Conservation (phyloP, 1,140 invertebrate genomes). For the Pseudomyrmex dendroicus region DNA sequence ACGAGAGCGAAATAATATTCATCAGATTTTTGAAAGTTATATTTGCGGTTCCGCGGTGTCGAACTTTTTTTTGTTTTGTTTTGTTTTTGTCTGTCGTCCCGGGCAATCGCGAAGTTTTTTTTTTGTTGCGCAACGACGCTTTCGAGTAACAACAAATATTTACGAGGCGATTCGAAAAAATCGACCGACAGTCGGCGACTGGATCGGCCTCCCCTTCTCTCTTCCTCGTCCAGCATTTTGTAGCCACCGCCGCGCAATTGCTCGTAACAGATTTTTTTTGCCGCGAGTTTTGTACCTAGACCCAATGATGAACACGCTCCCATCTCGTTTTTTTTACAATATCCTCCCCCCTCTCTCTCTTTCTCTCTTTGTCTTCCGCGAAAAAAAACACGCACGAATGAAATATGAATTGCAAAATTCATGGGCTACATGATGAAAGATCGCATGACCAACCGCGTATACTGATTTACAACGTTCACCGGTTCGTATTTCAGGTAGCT, state of each 20-base stretch:
- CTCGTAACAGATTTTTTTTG: constrained; percentile 44
- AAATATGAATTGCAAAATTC: constrained; percentile 57
- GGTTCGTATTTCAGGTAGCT: constrained; percentile 9
- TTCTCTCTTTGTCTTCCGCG: background rate
- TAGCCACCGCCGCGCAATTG: constrained; percentile 2
- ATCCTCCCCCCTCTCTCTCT: background rate
- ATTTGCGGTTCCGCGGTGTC: background rate
- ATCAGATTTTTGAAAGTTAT: constrained; percentile 30
- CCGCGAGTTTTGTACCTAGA: constrained; percentile 23
- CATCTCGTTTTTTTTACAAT: background rate
- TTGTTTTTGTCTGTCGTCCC: background rate
- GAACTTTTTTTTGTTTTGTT: background rate
- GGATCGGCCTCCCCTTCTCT: background rate
- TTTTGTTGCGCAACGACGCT: constrained; percentile 43
- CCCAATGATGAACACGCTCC: constrained; percentile 25
- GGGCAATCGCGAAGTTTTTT: constrained; percentile 7
- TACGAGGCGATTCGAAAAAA: constrained; percentile 48
- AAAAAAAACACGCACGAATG: background rate
- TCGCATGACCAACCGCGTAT: background rate
- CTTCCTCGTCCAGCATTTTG: background rate
- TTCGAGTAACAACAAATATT: constrained; percentile 53
- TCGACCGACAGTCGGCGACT: constrained; percentile 31
- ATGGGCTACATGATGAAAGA: constrained; percentile 17
- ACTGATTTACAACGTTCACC: constrained; percentile 48
- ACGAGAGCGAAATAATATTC: constrained; percentile 59